phyloP scores from a whole-genome alignment of 2,797 vertebrate species.

The Megaceryle alcyon region DNA sequence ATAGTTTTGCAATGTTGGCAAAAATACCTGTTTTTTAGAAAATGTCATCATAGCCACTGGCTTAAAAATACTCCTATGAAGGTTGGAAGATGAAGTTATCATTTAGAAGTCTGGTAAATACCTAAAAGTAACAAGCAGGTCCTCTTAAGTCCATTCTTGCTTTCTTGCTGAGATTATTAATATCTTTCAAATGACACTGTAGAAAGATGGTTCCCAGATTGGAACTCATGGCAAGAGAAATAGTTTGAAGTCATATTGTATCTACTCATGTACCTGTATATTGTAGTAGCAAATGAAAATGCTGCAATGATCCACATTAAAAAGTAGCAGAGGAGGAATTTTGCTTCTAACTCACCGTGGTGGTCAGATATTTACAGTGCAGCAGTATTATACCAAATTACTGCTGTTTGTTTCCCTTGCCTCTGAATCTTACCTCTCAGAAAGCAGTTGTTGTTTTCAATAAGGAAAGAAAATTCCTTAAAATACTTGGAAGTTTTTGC shows the following conservation, averaged over 20 bases:
- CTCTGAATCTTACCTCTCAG: not conserved
- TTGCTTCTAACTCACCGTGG: not conserved
- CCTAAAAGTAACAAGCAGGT: not conserved
- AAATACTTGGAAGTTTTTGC: not conserved
- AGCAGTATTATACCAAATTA: not conserved
- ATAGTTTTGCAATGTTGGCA: not conserved
- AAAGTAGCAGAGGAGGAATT: not conserved
- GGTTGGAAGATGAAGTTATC: not conserved
- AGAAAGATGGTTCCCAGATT: not conserved
- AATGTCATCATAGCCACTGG: not conserved
- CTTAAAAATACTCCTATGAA: not conserved
- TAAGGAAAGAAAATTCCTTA: not conserved
- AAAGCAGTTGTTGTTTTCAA: not conserved
- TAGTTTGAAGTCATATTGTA: not conserved
- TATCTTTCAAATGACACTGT: not conserved
- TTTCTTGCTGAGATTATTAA: not conserved
- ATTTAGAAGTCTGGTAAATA: not conserved
- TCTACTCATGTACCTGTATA: not conserved
- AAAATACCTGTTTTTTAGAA: not conserved
- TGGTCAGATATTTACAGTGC: not conserved
- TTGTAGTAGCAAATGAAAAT: not conserved
- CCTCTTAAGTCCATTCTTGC: not conserved
- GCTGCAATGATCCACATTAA: not conserved
- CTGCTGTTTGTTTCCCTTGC: not conserved
- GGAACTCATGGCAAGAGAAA: not conserved